phyloP scores from a whole-genome alignment of 2,113 vertebrate species.

The Steatornis caripensis region DNA sequence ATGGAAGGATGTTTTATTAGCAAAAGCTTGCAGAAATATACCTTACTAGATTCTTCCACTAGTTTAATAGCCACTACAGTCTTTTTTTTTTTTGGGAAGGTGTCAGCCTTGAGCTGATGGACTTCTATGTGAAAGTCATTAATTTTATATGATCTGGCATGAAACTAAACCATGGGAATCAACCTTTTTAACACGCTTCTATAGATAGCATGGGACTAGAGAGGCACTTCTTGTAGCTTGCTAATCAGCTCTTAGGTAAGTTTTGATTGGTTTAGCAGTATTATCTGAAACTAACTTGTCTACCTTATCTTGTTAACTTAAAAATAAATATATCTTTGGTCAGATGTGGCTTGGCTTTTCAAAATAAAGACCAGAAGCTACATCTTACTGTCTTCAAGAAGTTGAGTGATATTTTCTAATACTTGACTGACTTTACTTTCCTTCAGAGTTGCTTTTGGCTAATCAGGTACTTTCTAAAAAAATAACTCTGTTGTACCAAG shows the following conservation, averaged over 20 bases:
- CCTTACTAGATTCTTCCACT: not conserved
- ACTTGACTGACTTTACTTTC: not conserved
- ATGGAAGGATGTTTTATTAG: not conserved
- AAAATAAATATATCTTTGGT: not conserved
- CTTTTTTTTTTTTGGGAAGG: not conserved
- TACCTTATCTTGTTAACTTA: not conserved
- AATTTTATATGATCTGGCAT: not conserved
- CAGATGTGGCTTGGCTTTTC: not conserved
- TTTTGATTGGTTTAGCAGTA: not conserved
- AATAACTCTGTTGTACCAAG: not conserved
- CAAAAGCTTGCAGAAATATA: not conserved
- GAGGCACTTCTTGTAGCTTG: not conserved
- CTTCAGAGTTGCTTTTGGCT: not conserved
- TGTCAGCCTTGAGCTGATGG: not conserved
- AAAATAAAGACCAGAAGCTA: not conserved
- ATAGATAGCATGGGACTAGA: not conserved
- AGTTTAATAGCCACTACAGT: not conserved
- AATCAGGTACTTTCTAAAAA: not conserved
- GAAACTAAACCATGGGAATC: not conserved
- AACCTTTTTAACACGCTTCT: not conserved
- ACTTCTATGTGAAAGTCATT: not conserved
- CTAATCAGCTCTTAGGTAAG: not conserved
- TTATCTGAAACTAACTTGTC: not conserved
- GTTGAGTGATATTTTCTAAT: not conserved
- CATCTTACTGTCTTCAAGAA: not conserved